Evolutionary conservation across 2,797 vertebrate genomes (phyloP), one percentile per base, ranked within the genome.

Genomic region (Catostomus latipinnis): DNA sequence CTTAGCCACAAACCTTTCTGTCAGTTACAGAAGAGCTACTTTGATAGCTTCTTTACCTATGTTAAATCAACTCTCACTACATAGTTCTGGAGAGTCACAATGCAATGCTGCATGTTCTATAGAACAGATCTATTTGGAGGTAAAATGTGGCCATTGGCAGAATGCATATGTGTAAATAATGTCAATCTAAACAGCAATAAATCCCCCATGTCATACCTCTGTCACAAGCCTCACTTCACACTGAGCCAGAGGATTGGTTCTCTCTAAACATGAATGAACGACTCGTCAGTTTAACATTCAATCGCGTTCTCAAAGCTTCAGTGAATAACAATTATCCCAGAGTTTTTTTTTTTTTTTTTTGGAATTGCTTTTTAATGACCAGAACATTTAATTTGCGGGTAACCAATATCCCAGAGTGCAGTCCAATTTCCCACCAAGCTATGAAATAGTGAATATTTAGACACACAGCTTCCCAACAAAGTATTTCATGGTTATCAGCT

Each of bases 321-420:
- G 77, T 78, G 85, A 84, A 69, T 84, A 80, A 61, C 81, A 84
- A 84, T 84, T 78, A 86, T 84, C 78, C 78, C 7, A 8, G 72
- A 60, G 61, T 69, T 78, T 80, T 6, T 45, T 13, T 8, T 77
- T 77, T 80, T 50, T 80, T 57, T 76, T 74, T 71, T 50, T 74
- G 13, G 49, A 84, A 87, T 83, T 83, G 80, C 82, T 85, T 88
- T 85, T 82, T 86, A 88, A 88, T 67, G 66, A 85, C 83, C 66
- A 70, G 75, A 81, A 85, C 82, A 81, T 86, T 80, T 4, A 80
- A 84, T 82, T 81, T 70, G 65, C 62, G 76, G 52, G 80, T 76
- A 83, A 82, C 54, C 76, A 68, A 57, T 70, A 82, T 88, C 69
- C 68, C 68, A 46, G 69, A 76, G 48, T 82, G 69, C 73, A 61